Base-by-base conservation (phyloP, 2,888 invertebrate genomes). In the Neelides folsomi region DNA sequence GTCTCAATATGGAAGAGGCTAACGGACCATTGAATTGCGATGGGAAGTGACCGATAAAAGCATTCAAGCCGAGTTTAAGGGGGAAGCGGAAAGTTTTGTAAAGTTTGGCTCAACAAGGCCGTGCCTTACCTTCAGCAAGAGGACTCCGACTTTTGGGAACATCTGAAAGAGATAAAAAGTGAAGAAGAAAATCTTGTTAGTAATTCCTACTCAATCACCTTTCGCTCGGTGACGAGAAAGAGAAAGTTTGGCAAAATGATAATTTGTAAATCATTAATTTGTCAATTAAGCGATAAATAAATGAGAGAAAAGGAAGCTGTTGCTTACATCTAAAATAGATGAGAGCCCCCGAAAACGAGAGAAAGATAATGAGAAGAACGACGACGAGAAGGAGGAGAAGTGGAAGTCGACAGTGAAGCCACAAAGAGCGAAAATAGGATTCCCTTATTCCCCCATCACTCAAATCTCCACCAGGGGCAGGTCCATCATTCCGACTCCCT, bases 301-400 rank as follows among this genome's bases (percentile, higher is more conserved):
- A 5, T 27, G 7, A 27, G 27, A 5, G 27, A 27, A 7, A 27
- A 27, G 7, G 27, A 7, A 27, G 27, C 27, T 27, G 12, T 18
- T 12, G 47, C 62, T 59, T 58, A 62, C 62, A 60, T 58, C 59
- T 62, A 46, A 54, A 57, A 49, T 62, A 62, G 49, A 62, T 55
- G 47, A 62, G 58, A 54, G 56, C 58, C 41, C 58, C 62, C 37
- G 62, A 62, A 43, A 59, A 60, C 44, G 57, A 54, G n/a, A 62
- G 51, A 39, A 62, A 62, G 34, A 62, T 51, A 50, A 58, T 56
- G 49, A 61, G 57, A 18, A 61, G 57, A 36, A 56, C 49, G 20
- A 55, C 55, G 38, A 61, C 57, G 36, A 59, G 52, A 10, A 60
- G 52, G 39, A 62, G 54, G 36, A 62, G 58, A 44, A 62, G 53